Base-by-base conservation (phyloP, 2,888 invertebrate species). In the Hyles lineata region DNA sequence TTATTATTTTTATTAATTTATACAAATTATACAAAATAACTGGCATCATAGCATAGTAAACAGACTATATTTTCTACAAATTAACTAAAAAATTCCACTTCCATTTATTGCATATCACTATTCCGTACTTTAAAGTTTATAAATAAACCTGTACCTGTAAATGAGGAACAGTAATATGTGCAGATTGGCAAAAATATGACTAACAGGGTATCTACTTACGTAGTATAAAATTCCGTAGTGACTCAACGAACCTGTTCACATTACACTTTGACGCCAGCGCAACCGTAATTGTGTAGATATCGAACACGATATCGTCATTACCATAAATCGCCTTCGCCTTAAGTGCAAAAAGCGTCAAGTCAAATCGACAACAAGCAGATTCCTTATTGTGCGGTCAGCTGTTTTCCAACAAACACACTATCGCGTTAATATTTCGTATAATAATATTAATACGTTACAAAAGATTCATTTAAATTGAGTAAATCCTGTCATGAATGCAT, bases 301-400 rank as follows among this genome's bases (percentile, higher is more conserved):
- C 43, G 70, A 59, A 35, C 35, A 29, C 29, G 70, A 73, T 52
- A 70, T 62, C 70, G 62, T 62, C 60, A 72, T 70, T 72, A 70
- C 50, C n/a, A 72, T 50, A 69, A 55, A 62, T 70, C 70, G 43
- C 60, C 70, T 85, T 85, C 84, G 82, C 88, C 87, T 88, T 90
- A 87, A 88, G 81, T 86, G 87, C 88, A 88, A 90, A 89, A 88
- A 87, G 77, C 82, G 84, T 87, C 85, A 87, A 84, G 82, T 78
- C 82, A 81, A 83, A 80, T 80, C 80, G 82, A 82, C 83, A 84
- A 84, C 81, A 84, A 84, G 82, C 80, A 77, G 81, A 81, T 82
- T 82, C 81, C 81, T 87, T 89, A 89, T 86, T 89, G 86, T 86
- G 80, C 78, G 79, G 80, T 80, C 84, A 87, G 83, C 84, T 87